A percentile compares a stretch with the other conserved stretches of the same genome.
phyloP scores from a whole-genome alignment of 2,888 invertebrate genomes.

The Rhagophthalmus giganteus region DNA sequence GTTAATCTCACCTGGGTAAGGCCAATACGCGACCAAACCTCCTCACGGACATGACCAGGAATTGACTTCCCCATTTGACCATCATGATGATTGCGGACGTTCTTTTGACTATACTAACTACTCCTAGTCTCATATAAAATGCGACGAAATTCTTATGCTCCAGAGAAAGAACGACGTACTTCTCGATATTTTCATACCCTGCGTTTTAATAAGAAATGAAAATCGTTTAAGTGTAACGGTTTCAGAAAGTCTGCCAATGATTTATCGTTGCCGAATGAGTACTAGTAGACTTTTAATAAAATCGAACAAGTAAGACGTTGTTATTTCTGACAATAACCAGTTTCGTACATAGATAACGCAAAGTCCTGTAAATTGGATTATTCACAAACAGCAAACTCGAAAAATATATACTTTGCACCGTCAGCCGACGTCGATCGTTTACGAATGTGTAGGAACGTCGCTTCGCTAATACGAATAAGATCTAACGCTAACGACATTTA shows the following conservation, averaged over 20 bases:
- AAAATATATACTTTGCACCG: too few species aligned
- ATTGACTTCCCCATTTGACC: slow-evolving; percentile 35
- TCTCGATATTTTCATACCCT: slow-evolving; percentile 26
- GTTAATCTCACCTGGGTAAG: slow-evolving; percentile 50
- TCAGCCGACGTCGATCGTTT: too few species aligned
- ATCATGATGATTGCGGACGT: slow-evolving; percentile 15
- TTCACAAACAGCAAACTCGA: too few species aligned
- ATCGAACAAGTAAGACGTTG: slow-evolving; percentile 14
- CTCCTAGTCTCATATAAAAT: slow-evolving; percentile 26
- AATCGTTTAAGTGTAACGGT: slow-evolving; percentile 1
- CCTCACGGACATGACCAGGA: slow-evolving; percentile 44
- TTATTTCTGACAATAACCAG: slow-evolving; percentile 19
- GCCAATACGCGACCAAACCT: slow-evolving; percentile 48
- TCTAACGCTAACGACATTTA: background rate
- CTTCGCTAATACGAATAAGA: background rate
- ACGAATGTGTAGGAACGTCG: background rate
- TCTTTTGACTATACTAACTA: too few species aligned
- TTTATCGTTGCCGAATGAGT: too few species aligned
- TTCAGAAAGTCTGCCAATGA: slow-evolving; percentile 21
- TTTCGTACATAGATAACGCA: slow-evolving; percentile 3
- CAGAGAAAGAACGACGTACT: slow-evolving; percentile 25
- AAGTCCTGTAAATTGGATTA: background rate
- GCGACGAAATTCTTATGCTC: slow-evolving; percentile 28
- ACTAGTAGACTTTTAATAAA: too few species aligned
- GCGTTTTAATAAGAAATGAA: slow-evolving; percentile 11